Evolutionary conservation across 2,113 vertebrate species (phyloP), one percentile per base, ranked within the genome.

Genomic region (Corydoras sp.): DNA sequence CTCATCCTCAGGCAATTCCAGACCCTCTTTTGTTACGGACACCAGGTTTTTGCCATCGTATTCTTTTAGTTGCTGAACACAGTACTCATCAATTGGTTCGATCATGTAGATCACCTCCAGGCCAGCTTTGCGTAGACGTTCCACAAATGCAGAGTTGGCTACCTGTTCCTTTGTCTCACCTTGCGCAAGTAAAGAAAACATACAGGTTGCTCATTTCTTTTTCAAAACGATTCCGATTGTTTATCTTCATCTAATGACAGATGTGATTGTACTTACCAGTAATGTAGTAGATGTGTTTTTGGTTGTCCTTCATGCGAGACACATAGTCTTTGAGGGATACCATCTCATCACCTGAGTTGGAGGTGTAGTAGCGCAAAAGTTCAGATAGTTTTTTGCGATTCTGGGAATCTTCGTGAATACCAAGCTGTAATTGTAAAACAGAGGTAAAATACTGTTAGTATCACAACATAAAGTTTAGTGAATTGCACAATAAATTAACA

Each of bases 281-380:
- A 13, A 98, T 99, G 64, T 98, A 98, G 68, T 99, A 98, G 62
- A 99, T 94, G 0, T 97, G 95, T 3, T 98, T 98, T 88, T 99
- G 96, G 83, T 90, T 96, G 0, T 98, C 96, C 84, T 98, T 99
- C 96, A 99, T 98, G 0, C 96, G 88, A 1, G 93, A 91, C 8
- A 96, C 94, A 1, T 98, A 99, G 67, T 99, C 96, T 79, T 98
- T 99, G 58, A 99, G 84, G 3, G 95, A 98, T 1, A 98, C 92
- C 94, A 98, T 89, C 78, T 99, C 96, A 62, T 98, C 97, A 11
- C 92, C 95, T 74, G 94, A 95, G 0, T 91, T 91, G 4, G 97
- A 99, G 0, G 95, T 98, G 77, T 94, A 96, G 60, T 97, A 98
- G 0, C 95, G 83, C 65, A 99, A 82, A 0, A 99, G 62, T 13